Evolutionary conservation across 2,888 invertebrate genomes (phyloP), one percentile per base, ranked within the genome.

Genomic region (Calliopum simillimum): DNA sequence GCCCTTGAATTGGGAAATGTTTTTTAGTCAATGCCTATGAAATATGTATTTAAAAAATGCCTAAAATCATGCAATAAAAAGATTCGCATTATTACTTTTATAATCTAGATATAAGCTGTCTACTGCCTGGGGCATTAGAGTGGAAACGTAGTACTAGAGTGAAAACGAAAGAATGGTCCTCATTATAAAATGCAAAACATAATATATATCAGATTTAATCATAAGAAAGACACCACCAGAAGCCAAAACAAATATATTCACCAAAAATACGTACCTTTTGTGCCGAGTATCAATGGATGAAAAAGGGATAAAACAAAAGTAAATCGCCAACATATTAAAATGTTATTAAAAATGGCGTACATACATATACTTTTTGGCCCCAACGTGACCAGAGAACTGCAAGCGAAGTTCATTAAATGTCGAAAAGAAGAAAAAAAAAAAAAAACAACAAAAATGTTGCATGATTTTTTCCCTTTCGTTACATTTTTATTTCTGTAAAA

Each of bases 341-440:
- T 63, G 47, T 63, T 63, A 63, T 63, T 63, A 63, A 63, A 51
- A 63, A n/a, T 33, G 49, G 5, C 46, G 11, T 12, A 46, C 62
- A 11, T 1, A 25, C 47, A 62, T 44, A 19, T 46, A 46, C 19
- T 23, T 13, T 44, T 21, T 58, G 33, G 25, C n/a, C n/a, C 46
- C 6, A 8, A 53, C 53, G 53, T 21, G 5, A n/a, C 44, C 25
- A 23, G 19, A 5, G 19, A 5, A 23, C 4, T 62, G 44, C 16
- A 19, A 14, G 14, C 63, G 33, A 51, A 49, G 63, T 63, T 63
- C 51, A 63, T 63, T 41, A 63, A 63, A 44, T 61, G 44, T 23
- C 8, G 14, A 46, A 62, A 23, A 46, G 43, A 59, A 6, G 33
- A 33, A n/a, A n/a, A n/a, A n/a, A n/a, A n/a, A n/a, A n/a, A n/a